Conservation (phyloP, 2,113 vertebrate genomes). For the Embiotoca jacksoni region DNA sequence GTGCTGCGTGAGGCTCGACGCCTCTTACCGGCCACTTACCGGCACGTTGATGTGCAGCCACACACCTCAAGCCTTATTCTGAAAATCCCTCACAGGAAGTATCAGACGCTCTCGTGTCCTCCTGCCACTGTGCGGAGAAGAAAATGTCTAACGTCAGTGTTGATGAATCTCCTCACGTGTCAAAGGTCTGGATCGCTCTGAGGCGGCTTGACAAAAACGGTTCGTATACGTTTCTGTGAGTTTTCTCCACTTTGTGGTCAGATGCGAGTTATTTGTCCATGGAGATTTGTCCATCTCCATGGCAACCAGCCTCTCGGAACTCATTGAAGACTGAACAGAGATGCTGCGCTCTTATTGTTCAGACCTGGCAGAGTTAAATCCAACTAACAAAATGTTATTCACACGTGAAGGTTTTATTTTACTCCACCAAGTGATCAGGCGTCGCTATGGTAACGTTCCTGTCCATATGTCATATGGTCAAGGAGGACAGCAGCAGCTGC, state of each 20-base stretch:
- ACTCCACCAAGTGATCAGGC: neutral
- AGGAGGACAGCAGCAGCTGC: conserved; percentile 60
- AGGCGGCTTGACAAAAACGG: conserved; percentile 79
- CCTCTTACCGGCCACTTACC: too few relatives aligned
- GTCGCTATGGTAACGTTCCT: neutral
- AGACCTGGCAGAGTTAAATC: neutral
- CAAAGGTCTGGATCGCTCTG: conserved; percentile 76
- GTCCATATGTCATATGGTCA: neutral
- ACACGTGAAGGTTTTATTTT: neutral
- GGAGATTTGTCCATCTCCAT: conserved; percentile 42
- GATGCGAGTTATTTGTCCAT: neutral
- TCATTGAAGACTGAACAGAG: neutral
- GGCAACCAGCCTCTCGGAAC: conserved; percentile 48
- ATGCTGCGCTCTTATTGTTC: neutral
- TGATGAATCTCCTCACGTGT: conserved; percentile 13
- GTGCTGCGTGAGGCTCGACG: too few relatives aligned
- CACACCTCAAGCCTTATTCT: too few relatives aligned
- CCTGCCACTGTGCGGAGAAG: too few relatives aligned
- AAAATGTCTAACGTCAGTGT: conserved; percentile 52
- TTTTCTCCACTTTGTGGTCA: neutral
- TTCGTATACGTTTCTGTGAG: conserved; percentile 55
- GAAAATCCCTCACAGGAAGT: too few relatives aligned
- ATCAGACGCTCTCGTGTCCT: too few relatives aligned
- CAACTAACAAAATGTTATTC: neutral
- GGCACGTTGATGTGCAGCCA: too few relatives aligned